Conservation (phyloP, 2,113 vertebrate species). For the Catharus fuscescens region DNA sequence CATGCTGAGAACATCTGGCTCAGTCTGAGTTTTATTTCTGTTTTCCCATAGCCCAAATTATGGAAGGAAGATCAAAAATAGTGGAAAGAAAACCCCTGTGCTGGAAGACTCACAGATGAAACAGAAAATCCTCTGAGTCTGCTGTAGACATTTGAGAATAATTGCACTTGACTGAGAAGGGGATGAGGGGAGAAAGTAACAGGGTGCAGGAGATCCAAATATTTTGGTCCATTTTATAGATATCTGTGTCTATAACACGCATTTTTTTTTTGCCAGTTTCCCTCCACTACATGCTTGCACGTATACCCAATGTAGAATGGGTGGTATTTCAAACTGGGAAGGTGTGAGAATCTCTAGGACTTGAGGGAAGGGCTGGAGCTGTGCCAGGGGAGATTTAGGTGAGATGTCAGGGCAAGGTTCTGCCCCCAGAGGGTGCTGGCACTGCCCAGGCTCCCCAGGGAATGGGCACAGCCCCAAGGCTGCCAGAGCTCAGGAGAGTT, state of each 20-base stretch:
- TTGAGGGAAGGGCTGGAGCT: not conserved
- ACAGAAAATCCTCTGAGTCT: not conserved
- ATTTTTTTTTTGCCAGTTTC: not conserved
- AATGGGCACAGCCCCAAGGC: not conserved
- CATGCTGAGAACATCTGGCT: not conserved
- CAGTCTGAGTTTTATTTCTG: not conserved
- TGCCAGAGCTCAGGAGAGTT: not conserved
- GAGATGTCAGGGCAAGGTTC: not conserved
- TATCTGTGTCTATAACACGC: not conserved
- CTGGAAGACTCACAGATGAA: not conserved
- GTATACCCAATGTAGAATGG: not conserved
- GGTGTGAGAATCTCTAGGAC: not conserved
- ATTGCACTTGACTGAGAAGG: not conserved
- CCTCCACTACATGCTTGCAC: not conserved
- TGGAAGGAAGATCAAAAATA: not conserved
- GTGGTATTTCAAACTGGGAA: not conserved
- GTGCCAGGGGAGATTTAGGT: fast-evolving
- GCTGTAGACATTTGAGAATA: not conserved
- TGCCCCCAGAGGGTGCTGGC: not conserved
- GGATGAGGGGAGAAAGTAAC: not conserved
- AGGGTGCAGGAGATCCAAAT: not conserved
- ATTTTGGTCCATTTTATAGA: not conserved
- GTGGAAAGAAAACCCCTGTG: not conserved
- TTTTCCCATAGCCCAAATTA: not conserved
- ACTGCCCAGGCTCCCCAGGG: not conserved